Evolutionary conservation across 1,140 invertebrate genomes (phyloP).

Genomic region (Pseudobourletiella spinata): DNA sequence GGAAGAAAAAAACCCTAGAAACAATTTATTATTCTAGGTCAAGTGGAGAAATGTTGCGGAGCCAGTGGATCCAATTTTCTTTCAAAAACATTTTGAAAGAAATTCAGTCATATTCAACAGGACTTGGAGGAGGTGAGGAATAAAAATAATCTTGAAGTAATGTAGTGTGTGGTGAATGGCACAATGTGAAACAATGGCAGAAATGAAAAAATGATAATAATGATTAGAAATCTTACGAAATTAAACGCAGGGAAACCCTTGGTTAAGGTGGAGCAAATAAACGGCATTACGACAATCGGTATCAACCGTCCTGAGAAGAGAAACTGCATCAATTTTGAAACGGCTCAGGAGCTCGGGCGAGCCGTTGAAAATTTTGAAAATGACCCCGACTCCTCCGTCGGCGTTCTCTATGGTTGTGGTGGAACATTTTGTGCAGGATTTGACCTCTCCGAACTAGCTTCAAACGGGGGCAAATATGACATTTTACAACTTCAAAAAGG

Average conservation of each 20-base stretch:
- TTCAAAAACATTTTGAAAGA: too few species aligned
- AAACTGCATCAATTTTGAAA: conserved; percentile 47
- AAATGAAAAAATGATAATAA: too few species aligned
- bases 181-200: too few species aligned
- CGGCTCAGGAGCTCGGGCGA: conserved; percentile 40
- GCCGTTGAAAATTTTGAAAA: conserved; percentile 48
- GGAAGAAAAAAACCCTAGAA: too few species aligned
- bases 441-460: conserved; percentile 44
- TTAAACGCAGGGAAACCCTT: not conserved
- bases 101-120: too few species aligned
- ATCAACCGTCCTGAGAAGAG: conserved; percentile 48
- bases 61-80: too few species aligned
- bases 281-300: conserved; percentile 42
- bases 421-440: conserved; percentile 51
- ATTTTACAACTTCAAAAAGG: conserved; percentile 21
- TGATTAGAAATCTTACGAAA: too few species aligned
- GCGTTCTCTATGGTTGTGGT: conserved; percentile 48
- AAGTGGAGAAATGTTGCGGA: too few species aligned
- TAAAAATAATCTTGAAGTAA: too few species aligned
- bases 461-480: conserved; percentile 9
- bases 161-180: too few species aligned
- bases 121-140: too few species aligned
- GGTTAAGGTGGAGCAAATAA: conserved; percentile 26
- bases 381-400: conserved; percentile 41
- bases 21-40: too few species aligned